phyloP scores from a whole-genome alignment of 2,113 vertebrate species.

The Recurvirostra avosetta region DNA sequence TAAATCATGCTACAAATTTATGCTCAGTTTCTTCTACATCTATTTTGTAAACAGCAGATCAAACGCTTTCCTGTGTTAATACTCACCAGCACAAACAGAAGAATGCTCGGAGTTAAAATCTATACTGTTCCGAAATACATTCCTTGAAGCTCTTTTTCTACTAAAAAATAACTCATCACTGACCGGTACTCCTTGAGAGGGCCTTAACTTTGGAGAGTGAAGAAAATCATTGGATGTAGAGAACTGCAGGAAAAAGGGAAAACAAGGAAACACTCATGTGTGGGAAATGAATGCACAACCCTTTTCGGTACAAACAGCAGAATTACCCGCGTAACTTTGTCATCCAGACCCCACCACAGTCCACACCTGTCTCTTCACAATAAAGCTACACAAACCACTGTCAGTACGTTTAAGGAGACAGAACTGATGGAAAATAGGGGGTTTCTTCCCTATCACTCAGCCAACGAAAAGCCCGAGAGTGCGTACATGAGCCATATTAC shows the following conservation, averaged over 20 bases:
- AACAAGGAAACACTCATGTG: neutral
- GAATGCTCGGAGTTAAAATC: conserved; percentile 51
- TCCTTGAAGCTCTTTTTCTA: conserved; percentile 58
- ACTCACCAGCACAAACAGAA: conserved; percentile 65
- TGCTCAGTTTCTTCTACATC: neutral
- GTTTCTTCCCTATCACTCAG: neutral
- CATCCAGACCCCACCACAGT: neutral
- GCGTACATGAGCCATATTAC: fast-evolving
- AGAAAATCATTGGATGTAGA: conserved; percentile 59
- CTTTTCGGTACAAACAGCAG: neutral
- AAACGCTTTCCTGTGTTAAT: neutral
- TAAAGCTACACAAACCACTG: neutral
- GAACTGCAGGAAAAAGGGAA: conserved; percentile 44
- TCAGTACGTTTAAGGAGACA: neutral
- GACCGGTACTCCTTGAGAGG: conserved; percentile 39
- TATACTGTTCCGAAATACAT: conserved; percentile 11
- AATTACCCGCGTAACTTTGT: fast-evolving
- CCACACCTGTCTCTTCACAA: neutral
- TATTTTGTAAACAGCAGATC: neutral
- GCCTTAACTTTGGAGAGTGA: conserved; percentile 47
- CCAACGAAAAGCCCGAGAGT: neutral
- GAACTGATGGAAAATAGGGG: neutral
- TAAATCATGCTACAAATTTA: neutral
- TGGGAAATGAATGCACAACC: neutral
- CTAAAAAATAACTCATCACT: conserved; percentile 61